Conservation (phyloP, 2,113 vertebrate species). For the Orientallactaga bullata region DNA sequence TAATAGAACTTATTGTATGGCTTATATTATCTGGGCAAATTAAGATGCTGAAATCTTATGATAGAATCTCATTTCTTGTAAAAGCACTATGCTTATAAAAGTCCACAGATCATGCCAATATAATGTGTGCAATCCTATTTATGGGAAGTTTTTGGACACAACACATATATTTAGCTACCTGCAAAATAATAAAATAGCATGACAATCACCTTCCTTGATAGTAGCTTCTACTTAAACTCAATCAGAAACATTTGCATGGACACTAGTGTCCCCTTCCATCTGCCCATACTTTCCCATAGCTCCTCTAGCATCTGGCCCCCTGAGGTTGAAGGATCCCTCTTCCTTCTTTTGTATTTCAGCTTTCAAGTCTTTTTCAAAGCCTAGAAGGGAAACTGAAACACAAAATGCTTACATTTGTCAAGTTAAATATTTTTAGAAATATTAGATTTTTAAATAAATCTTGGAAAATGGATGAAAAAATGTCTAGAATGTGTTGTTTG, state of each 20-base stretch:
- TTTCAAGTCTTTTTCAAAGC: not conserved
- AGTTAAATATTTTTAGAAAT: not conserved
- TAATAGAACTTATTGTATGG: not conserved
- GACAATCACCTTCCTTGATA: not conserved
- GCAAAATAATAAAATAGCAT: not conserved
- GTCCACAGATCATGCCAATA: not conserved
- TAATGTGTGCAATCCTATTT: not conserved
- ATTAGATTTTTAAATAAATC: not conserved
- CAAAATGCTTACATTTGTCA: not conserved
- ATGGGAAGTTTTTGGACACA: not conserved
- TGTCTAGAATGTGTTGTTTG: not conserved
- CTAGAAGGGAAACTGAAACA: not conserved
- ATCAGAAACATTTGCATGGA: not conserved
- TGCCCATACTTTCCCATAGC: not conserved
- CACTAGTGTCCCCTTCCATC: fast-evolving
- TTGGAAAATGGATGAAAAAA: not conserved
- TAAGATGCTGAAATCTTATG: not conserved
- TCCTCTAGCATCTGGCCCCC: not conserved
- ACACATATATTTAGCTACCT: not conserved
- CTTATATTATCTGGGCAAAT: not conserved
- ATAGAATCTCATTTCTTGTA: not conserved
- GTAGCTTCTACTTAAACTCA: not conserved
- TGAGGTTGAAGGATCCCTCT: not conserved
- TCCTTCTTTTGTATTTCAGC: not conserved
- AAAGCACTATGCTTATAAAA: not conserved